Base-by-base conservation (phyloP, 2,888 invertebrate species). In the Leptopilina drosophilae region DNA sequence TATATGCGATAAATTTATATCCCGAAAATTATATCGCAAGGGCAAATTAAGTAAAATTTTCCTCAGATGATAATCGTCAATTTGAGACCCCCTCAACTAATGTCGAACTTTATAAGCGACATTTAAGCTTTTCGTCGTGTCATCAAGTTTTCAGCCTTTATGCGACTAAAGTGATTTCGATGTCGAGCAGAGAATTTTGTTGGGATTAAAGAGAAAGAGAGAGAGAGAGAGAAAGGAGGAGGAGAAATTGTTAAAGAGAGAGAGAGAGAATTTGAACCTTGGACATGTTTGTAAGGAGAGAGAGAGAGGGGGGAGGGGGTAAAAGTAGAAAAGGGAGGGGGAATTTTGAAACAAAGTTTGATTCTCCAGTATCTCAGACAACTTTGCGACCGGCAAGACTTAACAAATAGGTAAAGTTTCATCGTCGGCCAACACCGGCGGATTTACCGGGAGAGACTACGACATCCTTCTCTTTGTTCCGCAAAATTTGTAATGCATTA, bases 321-420 rank as follows among this genome's bases (percentile, higher is more conserved):
- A 33, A 33, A 33, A 33, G 33, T 33, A 33, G 33, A 5, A 33
- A 33, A 33, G 33, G 33, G 33, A 5, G 33, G 33, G 33, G 83
- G 20, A 20, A 20, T 20, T 20, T 20, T 20, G 20, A 84, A 86
- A 86, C 82, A 83, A 85, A 85, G 87, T 87, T 88, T 87, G 88
- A 87, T 84, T 87, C 42, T 42, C 84, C 84, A 87, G 87, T 89
- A 88, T 89, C 87, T 87, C 89, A 89, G 90, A 89, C 90, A 90
- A 90, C 90, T 90, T 89, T 85, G 88, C 84, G 20, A 20, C 87
- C 83, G 87, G 87, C 87, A 89, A 90, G 91, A 91, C 91, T 91
- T 91, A 91, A 92, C 91, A 91, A 91, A 92, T 91, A 90, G 91
- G 90, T 84, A 92, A 92, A 92, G 91, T 92, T 91, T 91, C 85